phyloP scores from a whole-genome alignment of 2,797 vertebrate species.

The Kryptolebias ocellatus region DNA sequence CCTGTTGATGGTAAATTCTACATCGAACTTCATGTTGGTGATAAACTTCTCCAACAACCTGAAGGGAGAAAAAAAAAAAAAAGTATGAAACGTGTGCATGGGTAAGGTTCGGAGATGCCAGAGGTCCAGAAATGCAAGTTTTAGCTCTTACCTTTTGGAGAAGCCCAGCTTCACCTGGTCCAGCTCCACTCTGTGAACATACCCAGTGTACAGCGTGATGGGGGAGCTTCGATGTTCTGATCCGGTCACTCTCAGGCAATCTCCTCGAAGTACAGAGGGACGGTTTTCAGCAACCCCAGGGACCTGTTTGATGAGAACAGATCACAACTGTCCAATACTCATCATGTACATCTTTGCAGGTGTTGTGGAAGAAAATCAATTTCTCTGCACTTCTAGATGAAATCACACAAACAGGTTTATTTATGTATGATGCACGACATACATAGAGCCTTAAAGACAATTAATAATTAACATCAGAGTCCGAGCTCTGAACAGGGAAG shows the following conservation, averaged over 20 bases:
- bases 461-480: no score
- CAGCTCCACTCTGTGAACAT: slow-evolving; percentile 88
- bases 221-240: slow-evolving; percentile 63
- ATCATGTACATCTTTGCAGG: background rate
- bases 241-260: slow-evolving; percentile 82
- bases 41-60: slow-evolving; percentile 85
- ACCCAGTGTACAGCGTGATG: slow-evolving; percentile 84
- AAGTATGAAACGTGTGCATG: background rate
- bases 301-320: slow-evolving; percentile 76
- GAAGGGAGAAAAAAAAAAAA: slow-evolving; percentile 3
- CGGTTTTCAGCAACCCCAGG: slow-evolving; percentile 92
- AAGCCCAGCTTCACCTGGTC: slow-evolving; percentile 90
- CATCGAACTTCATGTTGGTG: slow-evolving; percentile 86
- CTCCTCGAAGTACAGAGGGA: slow-evolving; percentile 90
- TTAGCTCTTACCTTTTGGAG: slow-evolving; percentile 78
- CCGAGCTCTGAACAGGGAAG: no score
- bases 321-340: background rate
- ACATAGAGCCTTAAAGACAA: no score
- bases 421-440: no score
- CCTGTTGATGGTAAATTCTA: slow-evolving; percentile 92
- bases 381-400: no score
- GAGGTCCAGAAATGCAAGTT: background rate
- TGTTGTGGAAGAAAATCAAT: no score
- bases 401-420: no score
- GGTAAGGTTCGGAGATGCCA: background rate